Percentiles rank a stretch among this genome's conserved stretches.
phyloP scores from a whole-genome alignment of 1,140 invertebrate species.

The Heliconius congener region DNA sequence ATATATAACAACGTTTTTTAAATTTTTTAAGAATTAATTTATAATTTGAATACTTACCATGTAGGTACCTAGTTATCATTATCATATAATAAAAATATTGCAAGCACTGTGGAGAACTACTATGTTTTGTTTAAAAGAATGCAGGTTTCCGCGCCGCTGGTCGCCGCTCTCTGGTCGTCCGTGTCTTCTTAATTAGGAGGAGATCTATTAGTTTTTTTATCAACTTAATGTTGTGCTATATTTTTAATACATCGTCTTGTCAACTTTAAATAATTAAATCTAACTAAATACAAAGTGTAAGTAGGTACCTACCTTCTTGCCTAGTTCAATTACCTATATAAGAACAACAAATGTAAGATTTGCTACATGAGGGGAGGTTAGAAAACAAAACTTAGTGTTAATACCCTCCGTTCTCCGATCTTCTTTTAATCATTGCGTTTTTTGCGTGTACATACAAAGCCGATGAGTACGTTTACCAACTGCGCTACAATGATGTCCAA shows the following conservation, averaged over 20 bases:
- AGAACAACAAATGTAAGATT: no score
- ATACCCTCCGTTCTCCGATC: no score
- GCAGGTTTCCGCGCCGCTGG: conserved; percentile 41
- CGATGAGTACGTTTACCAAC: background rate
- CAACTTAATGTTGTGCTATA: conserved; percentile 25
- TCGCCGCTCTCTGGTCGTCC: conserved; percentile 35
- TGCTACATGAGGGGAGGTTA: no score
- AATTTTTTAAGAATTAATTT: background rate
- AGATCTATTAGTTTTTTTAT: conserved; percentile 43
- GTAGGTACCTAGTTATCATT: no score
- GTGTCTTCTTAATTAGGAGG: conserved; percentile 43
- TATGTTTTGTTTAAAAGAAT: conserved; percentile 7
- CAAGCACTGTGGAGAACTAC: background rate
- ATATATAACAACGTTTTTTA: background rate
- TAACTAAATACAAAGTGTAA: background rate
- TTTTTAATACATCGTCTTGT: conserved; percentile 21
- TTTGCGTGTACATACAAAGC: no score
- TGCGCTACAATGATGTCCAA: background rate
- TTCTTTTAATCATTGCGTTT: no score
- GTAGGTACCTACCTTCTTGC: no score
- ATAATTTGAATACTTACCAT: no score
- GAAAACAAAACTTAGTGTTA: no score
- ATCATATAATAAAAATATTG: background rate
- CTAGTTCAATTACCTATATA: no score
- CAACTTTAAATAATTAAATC: background rate